phyloP scores from a whole-genome alignment of 2,888 invertebrate species.

The Oscheius onirici region DNA sequence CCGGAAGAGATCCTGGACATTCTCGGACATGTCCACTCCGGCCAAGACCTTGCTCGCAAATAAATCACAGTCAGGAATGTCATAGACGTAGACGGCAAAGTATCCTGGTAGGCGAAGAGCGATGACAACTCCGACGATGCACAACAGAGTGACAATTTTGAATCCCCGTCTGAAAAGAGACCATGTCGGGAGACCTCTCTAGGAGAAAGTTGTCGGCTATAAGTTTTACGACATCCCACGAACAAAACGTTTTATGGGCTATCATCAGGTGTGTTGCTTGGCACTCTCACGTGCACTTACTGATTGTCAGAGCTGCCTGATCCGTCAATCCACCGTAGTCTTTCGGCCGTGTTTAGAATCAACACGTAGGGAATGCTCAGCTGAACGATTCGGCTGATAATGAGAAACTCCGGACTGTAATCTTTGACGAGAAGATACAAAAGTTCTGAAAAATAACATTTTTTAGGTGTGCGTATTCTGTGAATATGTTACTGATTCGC shows the following conservation, averaged over 20 bases:
- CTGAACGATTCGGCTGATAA: slow-evolving; percentile 52
- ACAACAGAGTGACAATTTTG: slow-evolving; percentile 2
- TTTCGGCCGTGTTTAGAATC: slow-evolving; percentile 58
- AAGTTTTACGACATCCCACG: slow-evolving; percentile 11
- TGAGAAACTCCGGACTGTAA: slow-evolving; percentile 40
- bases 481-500: slow-evolving; percentile 17
- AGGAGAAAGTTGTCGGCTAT: background rate
- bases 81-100: slow-evolving; percentile 35
- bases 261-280: slow-evolving; percentile 16
- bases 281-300: slow-evolving; percentile 2
- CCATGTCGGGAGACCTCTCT: background rate
- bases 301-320: background rate
- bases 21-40: slow-evolving; percentile 12
- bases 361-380: slow-evolving; percentile 60
- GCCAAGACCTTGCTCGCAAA: slow-evolving; percentile 40
- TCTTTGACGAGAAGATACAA: slow-evolving; percentile 47
- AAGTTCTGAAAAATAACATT: slow-evolving; percentile 30
- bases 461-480: background rate
- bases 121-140: slow-evolving; percentile 11
- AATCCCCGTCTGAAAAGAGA: slow-evolving; percentile 1
- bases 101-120: slow-evolving; percentile 44
- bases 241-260: slow-evolving; percentile 2
- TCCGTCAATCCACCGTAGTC: slow-evolving; percentile 33
- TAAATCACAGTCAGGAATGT: slow-evolving; percentile 35
- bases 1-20: background rate